Conservation (phyloP, 2,113 vertebrate genomes). For the Channa maculata region DNA sequence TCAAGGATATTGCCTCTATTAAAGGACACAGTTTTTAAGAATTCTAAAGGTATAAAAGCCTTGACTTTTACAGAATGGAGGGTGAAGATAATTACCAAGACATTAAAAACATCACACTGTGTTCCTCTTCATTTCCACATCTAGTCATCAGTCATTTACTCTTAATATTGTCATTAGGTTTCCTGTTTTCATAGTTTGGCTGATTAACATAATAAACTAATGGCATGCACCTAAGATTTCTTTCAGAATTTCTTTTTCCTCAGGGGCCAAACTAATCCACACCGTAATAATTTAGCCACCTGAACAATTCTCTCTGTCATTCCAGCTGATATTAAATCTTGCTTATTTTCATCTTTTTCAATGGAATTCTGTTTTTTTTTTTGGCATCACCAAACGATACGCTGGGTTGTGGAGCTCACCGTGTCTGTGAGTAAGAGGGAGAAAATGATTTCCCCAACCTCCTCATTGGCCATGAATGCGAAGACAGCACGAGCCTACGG, state of each 20-base stretch:
- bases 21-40: background rate
- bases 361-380: conserved; percentile 24
- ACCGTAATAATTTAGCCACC: conserved; percentile 29
- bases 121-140: conserved; percentile 15
- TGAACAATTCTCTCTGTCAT: conserved; percentile 16
- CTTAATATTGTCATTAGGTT: conserved; percentile 33
- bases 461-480: conserved; percentile 57
- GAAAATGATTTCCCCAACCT: conserved; percentile 66
- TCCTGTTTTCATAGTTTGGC: conserved; percentile 36
- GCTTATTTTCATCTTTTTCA: conserved; percentile 34
- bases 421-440: conserved; percentile 23
- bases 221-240: conserved; percentile 6
- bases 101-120: conserved; percentile 20
- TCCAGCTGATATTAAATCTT: conserved; percentile 33
- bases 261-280: conserved; percentile 17
- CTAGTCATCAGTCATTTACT: conserved; percentile 32
- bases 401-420: conserved; percentile 3
- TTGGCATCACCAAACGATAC: conserved; percentile 35
- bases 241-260: background rate
- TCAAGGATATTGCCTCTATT: background rate
- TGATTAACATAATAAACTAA: conserved; percentile 44
- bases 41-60: conserved; percentile 10
- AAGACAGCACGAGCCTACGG: conserved; percentile 49
- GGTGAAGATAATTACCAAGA: conserved; percentile 29
- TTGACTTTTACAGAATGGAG: conserved; percentile 1